Evolutionary conservation across 2,113 vertebrate genomes (phyloP).

Genomic region (Xenopus tropicalis): DNA sequence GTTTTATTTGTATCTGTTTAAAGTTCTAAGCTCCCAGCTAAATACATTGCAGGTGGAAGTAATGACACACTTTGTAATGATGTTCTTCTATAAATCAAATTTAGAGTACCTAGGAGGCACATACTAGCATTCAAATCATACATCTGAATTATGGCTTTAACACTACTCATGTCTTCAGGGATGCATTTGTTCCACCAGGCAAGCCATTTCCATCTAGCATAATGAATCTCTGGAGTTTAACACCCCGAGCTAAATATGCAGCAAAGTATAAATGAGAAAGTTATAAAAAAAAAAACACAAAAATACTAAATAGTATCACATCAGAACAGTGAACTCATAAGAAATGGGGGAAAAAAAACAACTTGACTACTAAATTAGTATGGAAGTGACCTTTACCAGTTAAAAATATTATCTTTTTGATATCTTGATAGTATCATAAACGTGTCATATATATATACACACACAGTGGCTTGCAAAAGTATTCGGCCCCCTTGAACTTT

Average conservation of each 20-base stretch:
- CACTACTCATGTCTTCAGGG: neutral
- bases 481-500: no score
- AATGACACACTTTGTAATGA: conserved; percentile 1
- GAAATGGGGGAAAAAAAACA: no score
- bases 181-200: neutral
- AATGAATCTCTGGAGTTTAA: neutral
- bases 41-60: neutral
- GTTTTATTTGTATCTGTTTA: neutral
- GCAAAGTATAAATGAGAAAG: neutral
- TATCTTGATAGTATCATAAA: no score
- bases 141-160: neutral
- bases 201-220: neutral
- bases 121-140: neutral
- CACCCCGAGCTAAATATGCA: neutral
- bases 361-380: no score
- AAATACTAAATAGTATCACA: neutral
- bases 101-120: neutral
- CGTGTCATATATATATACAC: no score
- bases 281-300: neutral
- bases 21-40: neutral
- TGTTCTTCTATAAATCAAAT: neutral
- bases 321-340: no score
- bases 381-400: no score
- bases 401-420: no score
- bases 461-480: no score